Base-by-base conservation (phyloP, 2,797 vertebrate genomes). In the Xenentodon cancila region DNA sequence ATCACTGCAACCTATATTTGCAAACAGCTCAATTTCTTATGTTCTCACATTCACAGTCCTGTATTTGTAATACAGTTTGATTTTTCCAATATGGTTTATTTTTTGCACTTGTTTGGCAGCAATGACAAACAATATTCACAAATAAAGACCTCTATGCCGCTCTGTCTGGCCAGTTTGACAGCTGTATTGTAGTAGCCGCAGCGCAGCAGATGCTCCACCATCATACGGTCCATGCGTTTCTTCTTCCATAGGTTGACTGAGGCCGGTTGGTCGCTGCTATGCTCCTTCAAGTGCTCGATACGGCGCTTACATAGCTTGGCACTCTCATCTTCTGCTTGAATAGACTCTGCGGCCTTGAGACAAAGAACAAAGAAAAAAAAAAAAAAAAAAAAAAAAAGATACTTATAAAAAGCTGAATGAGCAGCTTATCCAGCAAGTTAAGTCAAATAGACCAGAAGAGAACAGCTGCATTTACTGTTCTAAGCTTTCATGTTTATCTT, bases 191-290 rank as follows among this genome's bases (percentile, higher is more conserved):
- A 99, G 90, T 98, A 99, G 69, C 98, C 98, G 0, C 98, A 99
- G 81, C 98, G 97, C 42, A 99, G 88, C 43, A 99, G 94, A 49
- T 99, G 98, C 52, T 99, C 98, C 89, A 96, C 98, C 97, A 99
- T 99, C 98, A 99, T 99, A 19, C 98, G 96, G 80, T 99, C 98
- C 97, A 99, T 99, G 59, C 98, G 96, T 22, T 98, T 97, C 88
- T 96, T 96, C 93, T 99, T 99, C 98, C 98, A 99, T 84, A 97
- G 90, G 80, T 95, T 95, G 53, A 96, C 96, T 0, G 96, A 96
- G 1, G 97, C 95, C 0, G 94, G 95, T 84, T 98, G 97, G 91
- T 97, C 96, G 1, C 96, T 96, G 89, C 97, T 98, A 77, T 99
- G 98, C 71, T 99, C 98, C 76, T 99, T 99, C 75, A 99, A 90